Base-by-base conservation (phyloP, 2,888 invertebrate species). In the Muscina levida region DNA sequence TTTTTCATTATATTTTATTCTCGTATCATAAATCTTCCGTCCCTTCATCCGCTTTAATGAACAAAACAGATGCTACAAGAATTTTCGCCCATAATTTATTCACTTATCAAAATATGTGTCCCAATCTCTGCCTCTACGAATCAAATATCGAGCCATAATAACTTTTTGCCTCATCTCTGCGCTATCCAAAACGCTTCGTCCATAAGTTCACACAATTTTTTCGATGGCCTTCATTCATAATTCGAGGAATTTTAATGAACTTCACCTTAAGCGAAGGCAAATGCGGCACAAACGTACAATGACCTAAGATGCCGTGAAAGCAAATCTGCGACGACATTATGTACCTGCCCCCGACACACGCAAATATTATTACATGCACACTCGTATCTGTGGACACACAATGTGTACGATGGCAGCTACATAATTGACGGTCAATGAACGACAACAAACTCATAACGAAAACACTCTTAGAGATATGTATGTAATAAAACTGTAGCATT, bases 241-340 rank as follows among this genome's bases (percentile, higher is more conserved):
- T 62, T 44, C 17, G 65, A 48, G 46, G 53, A 70, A 72, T 51
- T 72, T 68, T 72, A 68, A 68, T 77, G 77, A 77, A 77, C 67
- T 77, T 77, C 67, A 59, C 62, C 67, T 68, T 53, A 72, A 59
- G 51, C 31, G 59, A 22, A 51, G 31, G 31, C 15, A 56, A 56
- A 26, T 8, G 46, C 13, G 42, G 37, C 15, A 42, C 42, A 22
- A 22, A 22, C 42, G 24, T 26, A 46, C 8, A 51, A 39, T n/a
- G 8, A 56, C 31, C 24, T 26, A 56, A 53, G 4, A 1, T 19
- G 31, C 15, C 39, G 37, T 17, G 15, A 31, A 53, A 39, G 57
- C 37, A 59, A 59, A 59, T n/a, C 37, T 59, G 37, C 37, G 37
- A 19, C 37, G 37, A 59, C 15, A 59, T 10, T 19, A 39, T 39